A percentile compares a stretch with the other conserved stretches of the same genome.
Conservation (phyloP, 2,888 invertebrate genomes). For the Tipula helvola region DNA sequence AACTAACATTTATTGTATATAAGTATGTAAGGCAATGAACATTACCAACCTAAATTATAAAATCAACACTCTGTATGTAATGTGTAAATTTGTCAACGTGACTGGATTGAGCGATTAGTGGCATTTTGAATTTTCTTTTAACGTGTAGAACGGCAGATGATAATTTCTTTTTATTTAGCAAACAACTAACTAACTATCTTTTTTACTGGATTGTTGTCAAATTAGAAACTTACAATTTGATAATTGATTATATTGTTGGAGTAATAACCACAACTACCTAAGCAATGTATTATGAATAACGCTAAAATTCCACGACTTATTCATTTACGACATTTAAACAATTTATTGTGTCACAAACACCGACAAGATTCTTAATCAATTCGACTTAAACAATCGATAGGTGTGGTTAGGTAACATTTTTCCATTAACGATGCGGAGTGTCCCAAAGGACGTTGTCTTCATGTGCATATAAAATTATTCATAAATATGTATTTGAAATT, state of each 20-base stretch:
- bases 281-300: no score
- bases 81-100: background rate
- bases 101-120: background rate
- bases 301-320: no score
- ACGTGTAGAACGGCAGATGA: background rate
- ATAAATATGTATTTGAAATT: background rate
- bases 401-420: background rate
- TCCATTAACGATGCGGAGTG: background rate
- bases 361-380: background rate
- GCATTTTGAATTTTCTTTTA: background rate
- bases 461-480: background rate
- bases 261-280: no score
- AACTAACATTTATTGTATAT: background rate
- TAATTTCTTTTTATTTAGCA: background rate
- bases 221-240: background rate
- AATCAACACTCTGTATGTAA: background rate
- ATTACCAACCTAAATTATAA: background rate
- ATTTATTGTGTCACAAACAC: background rate
- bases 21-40: background rate
- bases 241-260: background rate
- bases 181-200: no score
- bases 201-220: background rate
- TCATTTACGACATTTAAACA: no score
- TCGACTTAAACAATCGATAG: background rate
- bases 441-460: background rate